Evolutionary conservation across 2,888 invertebrate genomes (phyloP).

Genomic region (Cerastis rubricosa): DNA sequence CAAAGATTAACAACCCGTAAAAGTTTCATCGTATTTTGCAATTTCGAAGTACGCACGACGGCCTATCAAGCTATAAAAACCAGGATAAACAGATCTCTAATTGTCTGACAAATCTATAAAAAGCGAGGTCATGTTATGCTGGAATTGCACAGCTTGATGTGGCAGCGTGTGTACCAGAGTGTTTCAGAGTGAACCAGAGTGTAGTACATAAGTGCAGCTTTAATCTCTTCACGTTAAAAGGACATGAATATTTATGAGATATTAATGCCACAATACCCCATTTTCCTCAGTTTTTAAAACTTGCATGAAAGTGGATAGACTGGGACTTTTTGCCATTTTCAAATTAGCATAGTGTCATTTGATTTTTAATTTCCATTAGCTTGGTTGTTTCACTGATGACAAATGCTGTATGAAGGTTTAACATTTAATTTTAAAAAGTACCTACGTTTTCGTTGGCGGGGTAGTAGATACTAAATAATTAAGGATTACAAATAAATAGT

Average conservation of each 20-base stretch:
- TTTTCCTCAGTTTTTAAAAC: constrained; percentile 42
- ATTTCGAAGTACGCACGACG: constrained; percentile 19
- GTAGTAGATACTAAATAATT: neutral
- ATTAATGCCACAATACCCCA: constrained; percentile 53
- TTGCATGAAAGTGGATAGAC: constrained; percentile 31
- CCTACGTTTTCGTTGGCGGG: neutral
- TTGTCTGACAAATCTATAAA: too few relatives aligned
- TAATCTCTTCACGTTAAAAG: constrained; percentile 52
- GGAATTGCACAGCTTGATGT: too few relatives aligned
- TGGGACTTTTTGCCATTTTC: constrained; percentile 24
- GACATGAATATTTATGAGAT: constrained; percentile 62
- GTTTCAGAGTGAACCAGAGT: neutral
- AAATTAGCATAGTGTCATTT: constrained; percentile 21
- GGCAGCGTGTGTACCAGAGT: neutral
- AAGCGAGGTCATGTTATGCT: too few relatives aligned
- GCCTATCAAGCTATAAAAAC: too few relatives aligned
- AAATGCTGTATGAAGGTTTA: neutral
- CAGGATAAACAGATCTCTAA: too few relatives aligned
- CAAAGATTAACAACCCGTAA: constrained; percentile 16
- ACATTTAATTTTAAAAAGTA: neutral
- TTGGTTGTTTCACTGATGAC: neutral
- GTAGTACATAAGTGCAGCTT: constrained; percentile 50
- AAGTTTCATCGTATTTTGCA: constrained; percentile 33
- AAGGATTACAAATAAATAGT: neutral
- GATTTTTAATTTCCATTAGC: constrained; percentile 30